Base-by-base conservation (phyloP, 2,113 vertebrate genomes). In the Pelvicachromis taeniatus region DNA sequence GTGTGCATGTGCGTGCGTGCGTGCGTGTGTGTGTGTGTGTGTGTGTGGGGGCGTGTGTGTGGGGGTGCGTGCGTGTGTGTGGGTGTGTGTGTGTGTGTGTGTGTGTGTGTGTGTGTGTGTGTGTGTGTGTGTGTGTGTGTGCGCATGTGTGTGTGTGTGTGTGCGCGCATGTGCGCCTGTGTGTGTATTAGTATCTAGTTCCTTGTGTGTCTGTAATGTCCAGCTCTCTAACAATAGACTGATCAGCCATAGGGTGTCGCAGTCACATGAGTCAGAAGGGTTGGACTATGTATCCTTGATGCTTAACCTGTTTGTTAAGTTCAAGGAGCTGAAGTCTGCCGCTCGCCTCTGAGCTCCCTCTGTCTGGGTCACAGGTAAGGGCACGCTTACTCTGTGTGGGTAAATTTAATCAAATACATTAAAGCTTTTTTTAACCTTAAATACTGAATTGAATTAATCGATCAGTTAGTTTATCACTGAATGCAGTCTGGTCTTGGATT, bases 201-300 rank as follows among this genome's bases (percentile, higher is more conserved):
- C 9, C 38, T 38, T 45, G 54, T n/a, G 77, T 65, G 53, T 73
- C 33, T 19, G 23, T 59, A 42, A 68, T 78, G 68, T 87, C 83
- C 75, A 75, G 78, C 75, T n/a, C 85, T 86, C 95, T 95, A 95
- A 96, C 95, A 96, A 95, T 95, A 95, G 94, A 89, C 87, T 65
- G 90, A 55, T 54, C 89, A 90, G 87, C 92, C 89, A 93, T 92
- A 91, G 94, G 91, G 70, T 16, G 40, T 56, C 31, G 33, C 55
- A 82, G 92, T 96, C 95, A 96, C 94, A 90, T 96, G 96, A 91
- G 87, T 77, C 77, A 26, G 75, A 88, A 91, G 91, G 92, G 93
- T 58, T 58, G 91, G 90, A 77, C 89, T 90, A 88, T 88, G 93
- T 94, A 94, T 93, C 89, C 90, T 93, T 94, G 91, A 93, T 93